Evolutionary conservation across 2,888 invertebrate species (phyloP).

Genomic region (Hesperia comma): DNA sequence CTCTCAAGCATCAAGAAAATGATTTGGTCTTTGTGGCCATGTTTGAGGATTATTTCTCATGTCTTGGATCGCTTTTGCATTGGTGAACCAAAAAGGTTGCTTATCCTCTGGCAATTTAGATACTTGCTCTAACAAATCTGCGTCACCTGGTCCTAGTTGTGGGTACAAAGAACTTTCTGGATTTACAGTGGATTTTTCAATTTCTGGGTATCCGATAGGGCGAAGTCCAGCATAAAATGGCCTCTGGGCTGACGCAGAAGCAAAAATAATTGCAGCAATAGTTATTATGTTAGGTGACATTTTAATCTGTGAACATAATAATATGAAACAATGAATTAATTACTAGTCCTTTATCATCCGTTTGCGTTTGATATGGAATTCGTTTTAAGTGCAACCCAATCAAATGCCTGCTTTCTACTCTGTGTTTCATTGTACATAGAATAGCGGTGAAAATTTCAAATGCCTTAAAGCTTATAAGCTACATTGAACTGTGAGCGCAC

Average conservation of each 20-base stretch:
- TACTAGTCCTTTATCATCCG: too few species aligned
- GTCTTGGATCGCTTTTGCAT: slow-evolving; percentile 85
- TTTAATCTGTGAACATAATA: slow-evolving; percentile 1
- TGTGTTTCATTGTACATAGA: too few species aligned
- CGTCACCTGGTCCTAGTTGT: slow-evolving; percentile 85
- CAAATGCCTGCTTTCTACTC: too few species aligned
- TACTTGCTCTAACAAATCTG: slow-evolving; percentile 80
- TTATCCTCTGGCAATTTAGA: slow-evolving; percentile 84
- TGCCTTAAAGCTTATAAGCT: too few species aligned
- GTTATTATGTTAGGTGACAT: neutral
- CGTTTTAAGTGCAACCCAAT: too few species aligned
- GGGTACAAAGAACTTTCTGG: slow-evolving; percentile 77
- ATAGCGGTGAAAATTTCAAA: too few species aligned
- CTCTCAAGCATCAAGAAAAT: slow-evolving; percentile 46
- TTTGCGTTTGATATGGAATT: too few species aligned
- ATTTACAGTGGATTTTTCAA: slow-evolving; percentile 68
- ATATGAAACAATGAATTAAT: neutral
- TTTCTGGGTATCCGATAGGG: slow-evolving; percentile 84
- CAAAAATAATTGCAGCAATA: neutral
- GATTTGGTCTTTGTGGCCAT: slow-evolving; percentile 57
- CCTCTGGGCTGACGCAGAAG: slow-evolving; percentile 77
- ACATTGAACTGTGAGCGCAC: too few species aligned
- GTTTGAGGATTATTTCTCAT: slow-evolving; percentile 68
- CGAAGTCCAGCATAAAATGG: slow-evolving; percentile 85
- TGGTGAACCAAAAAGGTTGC: slow-evolving; percentile 87